Percentiles rank a stretch among this genome's conserved stretches.
Evolutionary conservation across 2,888 invertebrate genomes (phyloP).

Genomic region (Eupeodes luniger): DNA sequence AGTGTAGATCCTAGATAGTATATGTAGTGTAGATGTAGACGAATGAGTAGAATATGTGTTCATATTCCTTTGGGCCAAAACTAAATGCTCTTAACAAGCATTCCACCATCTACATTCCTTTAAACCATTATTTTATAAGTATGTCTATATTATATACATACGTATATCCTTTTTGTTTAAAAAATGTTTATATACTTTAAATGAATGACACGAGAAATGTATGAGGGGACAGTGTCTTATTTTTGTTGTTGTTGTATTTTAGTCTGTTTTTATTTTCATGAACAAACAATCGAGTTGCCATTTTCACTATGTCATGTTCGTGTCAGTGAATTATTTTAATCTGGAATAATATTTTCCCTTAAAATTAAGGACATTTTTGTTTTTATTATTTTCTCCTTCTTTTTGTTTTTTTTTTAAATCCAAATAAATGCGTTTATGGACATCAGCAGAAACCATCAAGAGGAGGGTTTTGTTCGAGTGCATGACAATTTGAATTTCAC

Average conservation of each 20-base stretch:
- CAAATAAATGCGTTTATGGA: slow-evolving; percentile 36
- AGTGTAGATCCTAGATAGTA: background rate
- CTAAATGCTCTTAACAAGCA: slow-evolving; percentile 4
- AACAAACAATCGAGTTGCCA: slow-evolving; percentile 35
- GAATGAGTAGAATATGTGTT: too few species aligned
- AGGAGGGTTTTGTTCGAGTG: slow-evolving; percentile 25
- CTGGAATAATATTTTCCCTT: slow-evolving; percentile 48
- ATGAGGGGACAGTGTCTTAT: background rate
- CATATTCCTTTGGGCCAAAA: background rate
- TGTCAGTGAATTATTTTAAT: slow-evolving; percentile 57
- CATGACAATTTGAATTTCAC: slow-evolving; percentile 59
- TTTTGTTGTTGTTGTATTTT: background rate
- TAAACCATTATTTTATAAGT: background rate
- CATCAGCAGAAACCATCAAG: background rate
- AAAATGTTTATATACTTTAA: slow-evolving; percentile 8
- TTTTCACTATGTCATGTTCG: slow-evolving; percentile 6
- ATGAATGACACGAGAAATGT: slow-evolving; percentile 8
- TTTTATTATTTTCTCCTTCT: too few species aligned
- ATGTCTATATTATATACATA: background rate
- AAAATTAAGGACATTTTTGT: slow-evolving; percentile 37
- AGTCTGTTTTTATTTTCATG: background rate
- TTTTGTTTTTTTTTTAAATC: background rate
- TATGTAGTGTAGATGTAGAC: too few species aligned
- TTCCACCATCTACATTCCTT: background rate
- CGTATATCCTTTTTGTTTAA: background rate